These are phyloP conservation scores for Girardia tigrina DNA, from an alignment of 2,888 invertebrate species.

Conservation along the genomic window DNA sequence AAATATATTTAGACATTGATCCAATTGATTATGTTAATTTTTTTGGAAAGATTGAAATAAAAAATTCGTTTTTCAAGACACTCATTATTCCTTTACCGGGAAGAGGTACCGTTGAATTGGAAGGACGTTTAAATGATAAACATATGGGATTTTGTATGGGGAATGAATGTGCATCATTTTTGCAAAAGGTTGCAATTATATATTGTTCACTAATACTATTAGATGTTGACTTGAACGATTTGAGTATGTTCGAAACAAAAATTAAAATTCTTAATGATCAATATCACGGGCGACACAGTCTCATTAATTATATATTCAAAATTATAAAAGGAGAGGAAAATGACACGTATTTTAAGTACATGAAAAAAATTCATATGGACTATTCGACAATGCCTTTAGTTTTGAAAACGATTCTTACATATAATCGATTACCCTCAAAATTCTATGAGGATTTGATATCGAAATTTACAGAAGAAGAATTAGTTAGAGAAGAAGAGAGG, in stretches of 20 bases:
- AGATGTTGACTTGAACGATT: background rate
- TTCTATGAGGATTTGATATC: background rate
- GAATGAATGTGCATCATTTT: background rate
- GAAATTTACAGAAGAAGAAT: conserved; percentile 1
- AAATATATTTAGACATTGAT: background rate
- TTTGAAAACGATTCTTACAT: background rate
- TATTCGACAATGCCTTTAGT: background rate
- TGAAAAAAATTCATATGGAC: background rate
- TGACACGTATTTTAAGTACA: background rate
- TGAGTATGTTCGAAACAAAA: background rate
- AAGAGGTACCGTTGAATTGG: background rate
- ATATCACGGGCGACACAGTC: background rate
- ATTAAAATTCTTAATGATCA: background rate
- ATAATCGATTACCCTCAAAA: background rate
- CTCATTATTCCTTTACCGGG: background rate
- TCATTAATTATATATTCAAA: background rate
- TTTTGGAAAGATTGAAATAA: background rate
- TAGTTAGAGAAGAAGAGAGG: background rate
- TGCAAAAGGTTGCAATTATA: background rate
- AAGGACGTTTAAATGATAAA: background rate
- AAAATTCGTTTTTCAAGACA: background rate
- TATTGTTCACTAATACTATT: conserved; percentile 4
- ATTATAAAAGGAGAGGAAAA: background rate
- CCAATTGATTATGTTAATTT: conserved; percentile 5
- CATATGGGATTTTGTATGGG: background rate